A percentile compares a stretch with the other conserved stretches of the same genome.
Conservation (phyloP, 2,797 vertebrate genomes). For the Esox masquinongy region DNA sequence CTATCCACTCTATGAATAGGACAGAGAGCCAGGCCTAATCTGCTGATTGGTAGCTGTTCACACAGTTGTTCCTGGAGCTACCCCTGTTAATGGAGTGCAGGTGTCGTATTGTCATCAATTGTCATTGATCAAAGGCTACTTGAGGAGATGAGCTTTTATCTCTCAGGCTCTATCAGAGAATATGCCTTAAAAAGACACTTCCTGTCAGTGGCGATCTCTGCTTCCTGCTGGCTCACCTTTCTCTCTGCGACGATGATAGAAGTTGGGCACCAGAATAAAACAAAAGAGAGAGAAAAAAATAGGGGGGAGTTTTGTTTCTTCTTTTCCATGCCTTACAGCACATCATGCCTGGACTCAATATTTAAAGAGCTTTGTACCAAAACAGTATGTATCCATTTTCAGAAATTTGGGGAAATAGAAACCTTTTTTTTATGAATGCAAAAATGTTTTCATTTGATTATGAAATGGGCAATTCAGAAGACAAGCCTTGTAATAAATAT, state of each 20-base stretch:
- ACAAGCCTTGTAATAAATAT: too few relatives aligned
- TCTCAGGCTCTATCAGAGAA: slow-evolving; percentile 33
- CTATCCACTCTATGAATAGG: background rate
- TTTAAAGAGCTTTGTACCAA: background rate
- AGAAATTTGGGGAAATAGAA: too few relatives aligned
- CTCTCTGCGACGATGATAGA: slow-evolving; percentile 34
- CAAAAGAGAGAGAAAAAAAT: slow-evolving; percentile 11
- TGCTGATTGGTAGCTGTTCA: slow-evolving; percentile 39
- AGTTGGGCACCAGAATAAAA: slow-evolving; percentile 22
- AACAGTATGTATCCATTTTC: too few relatives aligned
- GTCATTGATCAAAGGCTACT: slow-evolving; percentile 52
- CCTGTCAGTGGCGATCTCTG: slow-evolving; percentile 5
- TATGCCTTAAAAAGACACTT: background rate
- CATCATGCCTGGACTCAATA: background rate
- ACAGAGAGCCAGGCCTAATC: slow-evolving; percentile 29
- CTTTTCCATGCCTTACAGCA: background rate
- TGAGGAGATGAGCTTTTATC: slow-evolving; percentile 39
- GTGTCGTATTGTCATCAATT: slow-evolving; percentile 56
- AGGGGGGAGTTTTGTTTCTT: too few relatives aligned
- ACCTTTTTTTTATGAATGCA: too few relatives aligned
- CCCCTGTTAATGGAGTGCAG: slow-evolving; percentile 52
- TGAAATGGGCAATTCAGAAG: too few relatives aligned
- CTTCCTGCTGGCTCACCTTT: slow-evolving; percentile 22
- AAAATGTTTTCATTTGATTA: too few relatives aligned
- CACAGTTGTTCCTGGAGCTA: slow-evolving; percentile 16